These are phyloP conservation scores for Oligia latruncula DNA, from an alignment of 2,888 invertebrate species.

Conservation along the genomic window DNA sequence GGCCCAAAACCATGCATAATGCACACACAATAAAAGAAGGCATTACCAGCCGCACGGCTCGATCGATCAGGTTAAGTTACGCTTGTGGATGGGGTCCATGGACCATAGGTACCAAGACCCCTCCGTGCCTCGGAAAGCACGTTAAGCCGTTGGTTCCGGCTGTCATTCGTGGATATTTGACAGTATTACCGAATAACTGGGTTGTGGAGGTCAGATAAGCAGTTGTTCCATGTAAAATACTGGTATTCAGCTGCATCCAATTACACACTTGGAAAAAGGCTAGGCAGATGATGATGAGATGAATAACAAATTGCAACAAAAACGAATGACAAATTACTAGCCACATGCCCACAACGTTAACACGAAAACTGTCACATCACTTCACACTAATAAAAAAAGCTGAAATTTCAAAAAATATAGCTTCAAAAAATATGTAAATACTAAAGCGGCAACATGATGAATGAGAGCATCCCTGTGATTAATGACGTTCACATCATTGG, in stretches of 20 bases:
- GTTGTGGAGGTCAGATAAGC: no score
- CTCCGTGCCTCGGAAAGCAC: no score
- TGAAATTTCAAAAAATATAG: conserved; percentile 65
- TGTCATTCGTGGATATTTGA: no score
- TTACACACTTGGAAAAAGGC: not conserved
- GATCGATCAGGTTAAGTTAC: no score
- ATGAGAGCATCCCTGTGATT: conserved; percentile 63
- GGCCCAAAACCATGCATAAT: not conserved
- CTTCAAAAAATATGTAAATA: conserved; percentile 75
- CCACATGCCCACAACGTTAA: conserved; percentile 19
- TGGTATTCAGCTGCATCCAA: not conserved
- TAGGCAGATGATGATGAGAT: not conserved
- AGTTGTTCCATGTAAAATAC: no score
- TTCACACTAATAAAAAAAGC: conserved; percentile 69
- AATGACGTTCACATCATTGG: conserved; percentile 57
- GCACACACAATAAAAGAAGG: not conserved
- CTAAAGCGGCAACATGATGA: conserved; percentile 74
- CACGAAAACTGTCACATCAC: conserved; percentile 68
- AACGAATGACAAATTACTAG: conserved; percentile 29
- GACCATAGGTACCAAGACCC: no score
- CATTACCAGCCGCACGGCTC: no score
- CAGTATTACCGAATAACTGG: no score
- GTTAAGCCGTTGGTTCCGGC: no score
- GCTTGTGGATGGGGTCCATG: no score
- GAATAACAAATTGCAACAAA: conserved; percentile 28